Evolutionary conservation across 2,113 vertebrate genomes (phyloP), one percentile per base, ranked within the genome.

Genomic region (Callaeas wilsoni): DNA sequence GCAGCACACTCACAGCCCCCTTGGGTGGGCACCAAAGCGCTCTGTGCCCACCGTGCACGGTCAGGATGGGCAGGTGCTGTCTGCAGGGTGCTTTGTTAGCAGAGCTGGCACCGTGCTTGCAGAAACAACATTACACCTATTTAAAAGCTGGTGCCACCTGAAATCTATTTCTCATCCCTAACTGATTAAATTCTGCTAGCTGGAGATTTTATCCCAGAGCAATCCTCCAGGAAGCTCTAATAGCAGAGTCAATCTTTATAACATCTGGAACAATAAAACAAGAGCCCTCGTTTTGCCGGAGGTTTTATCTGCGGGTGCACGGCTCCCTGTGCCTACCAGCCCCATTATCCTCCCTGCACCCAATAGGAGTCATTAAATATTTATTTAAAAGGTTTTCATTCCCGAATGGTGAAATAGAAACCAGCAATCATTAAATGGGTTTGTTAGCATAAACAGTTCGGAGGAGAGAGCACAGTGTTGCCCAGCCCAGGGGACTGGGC

Each of bases 241-340:
- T 32, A 89, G 90, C 47, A 68, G 75, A 95, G 94, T 93, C 92
- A 93, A 89, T 93, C 94, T 96, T 92, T 70, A 46, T 93, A 89
- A 94, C 67, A 84, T 78, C 1, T 1, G 52, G 69, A 82, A 84
- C 79, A 78, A 78, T 68, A 84, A 96, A 93, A 85, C 77, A 68
- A 59, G 78, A 92, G 85, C 53, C 60, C 79, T 91, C 6, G 1
- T 78, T 82, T 68, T 68, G 89, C 91, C 12, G 3, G 41, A 44
- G 88, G 94, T 68, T 93, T 85, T 70, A n/a, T 93, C 68, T 75
- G 86, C 0, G 3, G 79, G 63, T 74, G 18, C 0, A 0, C 41
- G 42, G 76, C 42, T 90, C 47, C 2, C 2, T 1, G 11, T 52
- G 68, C 67, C 57, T 30, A 8, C 79, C 52, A 50, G 71, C 50